Percentiles rank a stretch among this genome's conserved stretches.
phyloP scores from a whole-genome alignment of 2,888 invertebrate species.

The Hydraecia micacea region DNA sequence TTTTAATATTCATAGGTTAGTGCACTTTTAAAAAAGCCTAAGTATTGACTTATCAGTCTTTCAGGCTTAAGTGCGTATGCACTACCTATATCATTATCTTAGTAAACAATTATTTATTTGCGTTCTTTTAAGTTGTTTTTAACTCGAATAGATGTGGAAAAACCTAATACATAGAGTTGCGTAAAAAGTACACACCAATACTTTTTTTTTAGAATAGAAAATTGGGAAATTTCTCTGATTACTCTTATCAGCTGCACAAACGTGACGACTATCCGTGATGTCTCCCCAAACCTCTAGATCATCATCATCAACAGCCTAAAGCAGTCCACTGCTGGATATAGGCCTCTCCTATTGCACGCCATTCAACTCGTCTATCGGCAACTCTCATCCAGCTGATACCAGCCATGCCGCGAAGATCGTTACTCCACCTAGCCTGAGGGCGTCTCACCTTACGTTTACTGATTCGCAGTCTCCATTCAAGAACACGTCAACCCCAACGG shows the following conservation, averaged over 20 bases:
- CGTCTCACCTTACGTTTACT: too few species aligned
- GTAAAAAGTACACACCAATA: not conserved
- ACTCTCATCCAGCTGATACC: too few species aligned
- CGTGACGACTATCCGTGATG: constrained; percentile 53
- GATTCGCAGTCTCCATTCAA: too few species aligned
- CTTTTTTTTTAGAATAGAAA: not conserved
- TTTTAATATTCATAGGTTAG: not conserved
- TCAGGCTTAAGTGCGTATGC: not conserved
- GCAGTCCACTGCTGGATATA: too few species aligned
- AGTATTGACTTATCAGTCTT: not conserved
- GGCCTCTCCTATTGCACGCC: too few species aligned
- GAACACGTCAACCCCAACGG: too few species aligned
- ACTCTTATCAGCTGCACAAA: constrained; percentile 20
- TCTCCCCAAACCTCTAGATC: constrained; percentile 61
- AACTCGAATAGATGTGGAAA: not conserved
- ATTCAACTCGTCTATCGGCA: too few species aligned
- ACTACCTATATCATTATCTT: not conserved
- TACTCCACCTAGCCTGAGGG: too few species aligned
- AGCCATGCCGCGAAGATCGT: too few species aligned
- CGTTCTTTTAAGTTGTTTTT: not conserved
- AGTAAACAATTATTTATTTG: not conserved
- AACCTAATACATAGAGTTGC: not conserved
- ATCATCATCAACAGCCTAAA: too few species aligned
- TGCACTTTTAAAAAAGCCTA: not conserved
- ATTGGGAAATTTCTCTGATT: constrained; percentile 11